These are phyloP conservation scores for Acanthochromis polyacanthus DNA, from an alignment of 2,113 vertebrate genomes.

Conservation along the genomic window DNA sequence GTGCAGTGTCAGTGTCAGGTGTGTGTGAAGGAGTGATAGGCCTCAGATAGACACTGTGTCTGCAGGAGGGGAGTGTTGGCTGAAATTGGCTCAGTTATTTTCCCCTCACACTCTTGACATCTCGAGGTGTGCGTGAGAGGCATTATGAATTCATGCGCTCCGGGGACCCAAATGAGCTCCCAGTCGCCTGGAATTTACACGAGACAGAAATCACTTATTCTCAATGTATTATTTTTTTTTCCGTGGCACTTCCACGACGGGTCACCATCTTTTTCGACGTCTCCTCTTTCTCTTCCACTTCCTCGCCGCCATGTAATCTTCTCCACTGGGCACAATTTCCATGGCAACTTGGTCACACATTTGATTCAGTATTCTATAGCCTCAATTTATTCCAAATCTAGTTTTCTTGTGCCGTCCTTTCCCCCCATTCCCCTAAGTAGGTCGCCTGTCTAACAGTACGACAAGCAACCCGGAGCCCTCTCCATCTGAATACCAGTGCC, in stretches of 20 bases:
- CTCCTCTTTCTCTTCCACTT: conserved; percentile 23
- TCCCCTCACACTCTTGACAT: conserved; percentile 54
- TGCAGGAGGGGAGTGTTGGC: conserved; percentile 49
- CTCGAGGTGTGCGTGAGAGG: conserved; percentile 47
- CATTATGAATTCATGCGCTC: conserved; percentile 79
- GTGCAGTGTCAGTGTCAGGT: conserved; percentile 17
- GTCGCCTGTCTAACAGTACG: conserved; percentile 52
- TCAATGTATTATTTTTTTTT: conserved; percentile 67
- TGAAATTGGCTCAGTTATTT: conserved; percentile 73
- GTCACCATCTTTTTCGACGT: conserved; percentile 36
- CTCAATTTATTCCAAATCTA: conserved; percentile 59
- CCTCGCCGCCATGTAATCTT: conserved; percentile 37
- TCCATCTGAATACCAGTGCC: conserved; percentile 41
- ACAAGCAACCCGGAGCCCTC: conserved; percentile 36
- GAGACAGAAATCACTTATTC: conserved; percentile 74
- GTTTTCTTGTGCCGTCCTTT: conserved; percentile 41
- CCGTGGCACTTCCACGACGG: conserved; percentile 55
- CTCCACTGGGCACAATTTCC: conserved; percentile 61
- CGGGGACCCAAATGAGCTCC: conserved; percentile 71
- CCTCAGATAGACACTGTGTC: conserved; percentile 48
- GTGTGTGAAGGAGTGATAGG: conserved; percentile 29
- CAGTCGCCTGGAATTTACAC: conserved; percentile 72
- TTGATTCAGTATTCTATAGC: conserved; percentile 62
- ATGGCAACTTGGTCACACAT: conserved; percentile 64
- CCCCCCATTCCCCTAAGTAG: conserved; percentile 65